Conservation (phyloP, 1,140 invertebrate genomes). For the Mizuhopecten yessoensis region DNA sequence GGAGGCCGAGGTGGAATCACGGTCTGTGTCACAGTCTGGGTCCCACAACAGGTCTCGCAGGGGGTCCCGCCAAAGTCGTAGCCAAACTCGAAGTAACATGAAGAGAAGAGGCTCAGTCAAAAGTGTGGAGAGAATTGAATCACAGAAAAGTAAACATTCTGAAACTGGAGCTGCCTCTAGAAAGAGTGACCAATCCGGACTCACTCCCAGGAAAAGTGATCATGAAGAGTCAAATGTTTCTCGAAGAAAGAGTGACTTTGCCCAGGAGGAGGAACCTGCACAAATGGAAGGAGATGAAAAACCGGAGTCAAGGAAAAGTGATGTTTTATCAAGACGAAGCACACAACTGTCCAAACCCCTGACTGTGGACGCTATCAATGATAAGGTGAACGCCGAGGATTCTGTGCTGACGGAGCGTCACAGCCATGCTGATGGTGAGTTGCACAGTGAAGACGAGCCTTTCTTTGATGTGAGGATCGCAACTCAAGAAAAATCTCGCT, state of each 20-base stretch:
- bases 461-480: neutral
- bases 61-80: constrained; percentile 11
- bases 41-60: constrained; percentile 21
- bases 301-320: neutral
- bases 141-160: neutral
- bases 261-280: neutral
- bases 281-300: neutral
- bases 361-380: neutral
- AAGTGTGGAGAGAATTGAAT: neutral
- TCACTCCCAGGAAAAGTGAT: neutral
- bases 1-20: neutral
- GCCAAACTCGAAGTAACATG: neutral
- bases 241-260: neutral
- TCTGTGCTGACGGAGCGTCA: neutral
- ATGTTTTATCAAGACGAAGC: neutral
- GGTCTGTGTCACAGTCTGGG: neutral
- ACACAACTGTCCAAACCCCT: neutral
- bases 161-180: constrained; percentile 42
- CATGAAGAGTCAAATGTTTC: neutral
- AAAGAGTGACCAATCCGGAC: neutral
- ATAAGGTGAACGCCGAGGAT: neutral
- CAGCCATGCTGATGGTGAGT: neutral
- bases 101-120: neutral
- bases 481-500: neutral
- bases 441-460: neutral